Base-by-base conservation (phyloP, 2,888 invertebrate genomes). In the Odiellus spinosus region DNA sequence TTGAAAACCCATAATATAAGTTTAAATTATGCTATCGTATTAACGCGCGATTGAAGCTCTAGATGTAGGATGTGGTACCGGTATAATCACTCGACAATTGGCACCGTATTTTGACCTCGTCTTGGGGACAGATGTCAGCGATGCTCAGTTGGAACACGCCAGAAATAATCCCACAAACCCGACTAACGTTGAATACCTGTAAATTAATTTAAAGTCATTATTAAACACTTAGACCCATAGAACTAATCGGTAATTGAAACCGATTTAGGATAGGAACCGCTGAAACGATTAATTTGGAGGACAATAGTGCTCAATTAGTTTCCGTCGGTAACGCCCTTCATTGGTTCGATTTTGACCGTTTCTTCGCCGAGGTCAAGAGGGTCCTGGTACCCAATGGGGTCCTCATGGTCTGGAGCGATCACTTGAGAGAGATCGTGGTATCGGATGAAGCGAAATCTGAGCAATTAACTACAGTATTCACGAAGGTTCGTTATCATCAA, bases 1-100 rank as follows among this genome's bases (percentile, higher is more conserved):
- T n/a, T n/a, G n/a, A n/a, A n/a, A n/a, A n/a, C n/a, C n/a, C n/a
- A n/a, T n/a, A n/a, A n/a, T n/a, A n/a, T n/a, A n/a, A n/a, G n/a
- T n/a, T n/a, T n/a, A n/a, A n/a, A n/a, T n/a, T n/a, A n/a, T n/a
- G n/a, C 8, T 26, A 26, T 26, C 26, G 40, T n/a, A 43, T 54
- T 3, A 26, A 26, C 26, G 4, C 5, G 4, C 8, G 5, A 26
- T 57, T 56, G 45, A 26, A 12, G 70, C 69, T 10, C 58, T 68
- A 4, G 71, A 71, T 58, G 64, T 71, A 12, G 71, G 69, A 2
- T 71, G 71, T 58, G 71, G 71, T 8, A 63, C 64, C 17, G 71
- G 71, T 15, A 70, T 70, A 55, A 67, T 66, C 47, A 68, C 70
- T 0, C 48, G 57, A 11, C 61, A 63, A 3, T 55, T 70, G 32